Conservation (phyloP, 2,113 vertebrate genomes). For the Apodemus speciosus region DNA sequence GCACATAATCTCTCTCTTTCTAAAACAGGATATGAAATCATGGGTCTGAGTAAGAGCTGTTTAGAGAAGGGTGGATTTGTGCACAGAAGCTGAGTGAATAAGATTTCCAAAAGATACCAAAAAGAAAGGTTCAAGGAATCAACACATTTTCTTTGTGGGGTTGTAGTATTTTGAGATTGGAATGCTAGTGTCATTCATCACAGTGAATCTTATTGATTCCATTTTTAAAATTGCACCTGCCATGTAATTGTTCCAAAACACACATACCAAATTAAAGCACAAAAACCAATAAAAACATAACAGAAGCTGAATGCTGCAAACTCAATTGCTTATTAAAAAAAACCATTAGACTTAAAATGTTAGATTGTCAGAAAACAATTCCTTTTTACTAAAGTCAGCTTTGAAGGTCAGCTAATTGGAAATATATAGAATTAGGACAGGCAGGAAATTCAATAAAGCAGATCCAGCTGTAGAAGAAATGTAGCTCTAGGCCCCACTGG, state of each 20-base stretch:
- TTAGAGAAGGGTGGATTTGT: constrained; percentile 13
- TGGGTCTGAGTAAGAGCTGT: not conserved
- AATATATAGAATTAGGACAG: constrained; percentile 69
- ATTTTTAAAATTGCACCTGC: constrained; percentile 75
- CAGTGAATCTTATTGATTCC: constrained; percentile 73
- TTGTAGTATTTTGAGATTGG: constrained; percentile 58
- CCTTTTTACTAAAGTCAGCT: constrained; percentile 34
- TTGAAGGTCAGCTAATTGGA: constrained; percentile 72
- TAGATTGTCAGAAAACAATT: constrained; percentile 76
- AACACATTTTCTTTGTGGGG: constrained; percentile 60
- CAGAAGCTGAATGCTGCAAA: constrained; percentile 68
- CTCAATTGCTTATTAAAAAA: constrained; percentile 77
- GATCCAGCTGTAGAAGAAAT: constrained; percentile 22
- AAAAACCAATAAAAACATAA: constrained; percentile 69
- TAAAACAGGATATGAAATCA: not conserved
- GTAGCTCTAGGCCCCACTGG: constrained; percentile 32
- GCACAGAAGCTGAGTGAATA: constrained; percentile 18
- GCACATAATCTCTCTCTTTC: not conserved
- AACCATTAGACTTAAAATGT: constrained; percentile 76
- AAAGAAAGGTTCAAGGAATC: constrained; percentile 51
- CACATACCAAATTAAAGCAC: constrained; percentile 74
- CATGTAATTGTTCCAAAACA: constrained; percentile 66
- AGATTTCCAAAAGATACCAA: constrained; percentile 54
- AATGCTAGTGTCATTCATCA: constrained; percentile 65
- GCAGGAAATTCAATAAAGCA: constrained; percentile 70